A percentile compares a stretch with the other conserved stretches of the same genome.
These are phyloP conservation scores for Idaea dimidiata DNA, from an alignment of 2,888 invertebrate species.

Conservation along the genomic window DNA sequence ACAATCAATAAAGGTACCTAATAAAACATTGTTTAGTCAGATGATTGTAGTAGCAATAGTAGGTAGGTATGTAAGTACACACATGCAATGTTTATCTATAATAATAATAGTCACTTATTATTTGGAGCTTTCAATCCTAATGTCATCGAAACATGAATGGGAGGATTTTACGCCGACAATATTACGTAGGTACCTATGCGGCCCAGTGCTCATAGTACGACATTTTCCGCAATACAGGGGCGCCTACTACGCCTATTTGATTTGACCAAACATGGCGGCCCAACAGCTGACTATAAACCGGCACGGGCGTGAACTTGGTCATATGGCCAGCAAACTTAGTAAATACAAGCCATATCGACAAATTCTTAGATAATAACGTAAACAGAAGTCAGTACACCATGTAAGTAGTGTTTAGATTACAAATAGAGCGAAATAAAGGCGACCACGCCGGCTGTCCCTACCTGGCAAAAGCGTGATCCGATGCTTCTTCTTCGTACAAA, in stretches of 20 bases:
- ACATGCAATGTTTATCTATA: neutral
- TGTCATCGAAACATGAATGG: constrained; percentile 41
- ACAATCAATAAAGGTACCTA: neutral
- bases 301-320: constrained; percentile 70
- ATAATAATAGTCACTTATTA: constrained; percentile 1
- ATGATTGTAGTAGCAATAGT: constrained; percentile 2
- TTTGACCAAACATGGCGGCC: constrained; percentile 79
- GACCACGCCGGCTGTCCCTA: constrained; percentile 77
- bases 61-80: neutral
- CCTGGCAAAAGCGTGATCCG: constrained; percentile 78
- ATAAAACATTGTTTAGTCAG: constrained; percentile 2
- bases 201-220: constrained; percentile 43
- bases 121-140: constrained; percentile 3
- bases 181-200: constrained; percentile 47
- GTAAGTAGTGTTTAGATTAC: constrained; percentile 6
- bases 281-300: constrained; percentile 80
- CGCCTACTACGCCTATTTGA: constrained; percentile 78
- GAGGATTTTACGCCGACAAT: constrained; percentile 43
- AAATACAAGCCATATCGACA: neutral
- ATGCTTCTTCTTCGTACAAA: constrained; percentile 78
- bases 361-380: constrained; percentile 19
- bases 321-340: constrained; percentile 47
- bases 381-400: neutral
- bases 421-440: constrained; percentile 24
- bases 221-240: constrained; percentile 44